Base-by-base conservation (phyloP, 2,888 invertebrate species). In the Tinea trinotella region DNA sequence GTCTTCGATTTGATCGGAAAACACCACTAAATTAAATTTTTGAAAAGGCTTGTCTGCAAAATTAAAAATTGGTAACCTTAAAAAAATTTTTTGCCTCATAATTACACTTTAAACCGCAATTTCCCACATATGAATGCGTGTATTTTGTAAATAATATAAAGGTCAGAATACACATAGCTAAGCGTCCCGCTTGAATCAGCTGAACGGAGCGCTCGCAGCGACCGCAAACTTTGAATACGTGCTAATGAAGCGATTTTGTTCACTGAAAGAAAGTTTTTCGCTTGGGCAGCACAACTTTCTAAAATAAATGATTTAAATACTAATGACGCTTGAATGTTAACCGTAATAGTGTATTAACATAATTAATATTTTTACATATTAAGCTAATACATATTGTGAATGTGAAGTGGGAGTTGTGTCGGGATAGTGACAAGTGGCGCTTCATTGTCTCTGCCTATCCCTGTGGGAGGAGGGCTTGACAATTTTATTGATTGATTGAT, bases 141-240 rank as follows among this genome's bases (percentile, higher is more conserved):
- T 40, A 40, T 40, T 40, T 40, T 19, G 46, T 10, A 19, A 19
- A 19, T 40, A 40, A 40, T 9, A 19, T 19, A 46, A 46, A 5
- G 46, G 46, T 46, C 46, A 46, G 19, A 46, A 46, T 46, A 17
- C 7, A 19, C 46, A 46, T 46, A 50, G 50, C 24, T 50, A 50
- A 24, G 20, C 24, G 50, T 24, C 24, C 50, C 50, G 22, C 12
- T 15, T 50, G 50, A 50, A 24, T 50, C 24, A 50, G 24, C 50
- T 15, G 10, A 50, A 50, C 50, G 50, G 24, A 50, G 17, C 50
- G 50, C 46, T 46, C 24, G 50, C 24, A 24, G 22, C 50, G 22
- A 50, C 50, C 50, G 24, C 50, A 50, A 50, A 50, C 50, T 50
- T 50, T 50, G 50, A 50, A 50, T 50, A 50, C 50, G 50, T 50